Conservation (phyloP, 2,797 vertebrate genomes). For the Enteromius unitaeniatus region DNA sequence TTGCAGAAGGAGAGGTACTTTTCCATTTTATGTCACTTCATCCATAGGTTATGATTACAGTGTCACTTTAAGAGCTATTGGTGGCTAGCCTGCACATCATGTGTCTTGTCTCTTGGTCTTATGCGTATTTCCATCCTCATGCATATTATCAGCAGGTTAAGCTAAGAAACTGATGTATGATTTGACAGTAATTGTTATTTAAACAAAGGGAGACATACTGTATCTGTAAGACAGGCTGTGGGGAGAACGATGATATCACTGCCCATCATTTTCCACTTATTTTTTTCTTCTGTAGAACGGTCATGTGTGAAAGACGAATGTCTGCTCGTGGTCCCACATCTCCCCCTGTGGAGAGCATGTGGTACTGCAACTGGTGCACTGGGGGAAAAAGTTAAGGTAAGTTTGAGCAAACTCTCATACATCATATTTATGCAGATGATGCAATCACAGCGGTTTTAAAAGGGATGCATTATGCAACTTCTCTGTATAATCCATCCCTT, state of each 20-base stretch:
- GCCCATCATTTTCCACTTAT: not conserved
- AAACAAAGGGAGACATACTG: slow-evolving; percentile 40
- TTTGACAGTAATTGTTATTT: slow-evolving; percentile 61
- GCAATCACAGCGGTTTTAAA: not conserved
- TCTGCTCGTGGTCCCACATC: slow-evolving; percentile 37
- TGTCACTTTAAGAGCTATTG: slow-evolving; percentile 46
- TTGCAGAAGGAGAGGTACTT: not conserved
- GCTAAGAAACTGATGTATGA: slow-evolving; percentile 38
- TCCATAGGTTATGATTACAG: slow-evolving; percentile 52
- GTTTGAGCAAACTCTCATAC: slow-evolving; percentile 22
- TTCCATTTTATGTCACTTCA: slow-evolving; percentile 42
- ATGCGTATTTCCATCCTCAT: slow-evolving; percentile 17
- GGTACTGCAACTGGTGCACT: slow-evolving; percentile 26
- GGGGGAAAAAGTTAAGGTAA: not conserved
- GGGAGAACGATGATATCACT: slow-evolving; percentile 33
- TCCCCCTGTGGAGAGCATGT: slow-evolving; percentile 43
- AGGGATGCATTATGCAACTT: not conserved
- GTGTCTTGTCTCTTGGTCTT: slow-evolving; percentile 43
- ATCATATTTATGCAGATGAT: slow-evolving; percentile 7
- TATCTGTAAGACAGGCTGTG: slow-evolving; percentile 24
- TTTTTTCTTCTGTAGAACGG: not conserved
- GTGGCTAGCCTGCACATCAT: slow-evolving; percentile 21
- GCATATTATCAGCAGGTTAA: slow-evolving; percentile 35
- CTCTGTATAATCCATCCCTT: slow-evolving; percentile 6
- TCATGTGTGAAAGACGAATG: not conserved